Percentiles rank a stretch among this genome's conserved stretches.
These are phyloP conservation scores for Drosophila lini DNA, from an alignment of 1,140 invertebrate species.

Conservation along the genomic window DNA sequence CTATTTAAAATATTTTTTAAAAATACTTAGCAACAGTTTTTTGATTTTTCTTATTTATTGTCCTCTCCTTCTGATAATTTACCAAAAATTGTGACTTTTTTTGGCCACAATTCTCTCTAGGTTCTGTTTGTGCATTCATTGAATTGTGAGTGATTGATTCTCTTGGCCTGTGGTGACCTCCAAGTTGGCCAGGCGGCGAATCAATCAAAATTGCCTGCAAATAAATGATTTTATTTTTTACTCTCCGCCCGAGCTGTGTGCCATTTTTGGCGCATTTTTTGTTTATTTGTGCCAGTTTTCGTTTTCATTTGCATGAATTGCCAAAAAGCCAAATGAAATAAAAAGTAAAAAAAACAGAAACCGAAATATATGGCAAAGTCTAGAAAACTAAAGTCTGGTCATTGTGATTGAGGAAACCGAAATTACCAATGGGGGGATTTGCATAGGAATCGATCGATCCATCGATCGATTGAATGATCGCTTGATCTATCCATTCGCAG, in stretches of 20 bases:
- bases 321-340: conserved; percentile 18
- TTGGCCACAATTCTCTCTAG: neutral
- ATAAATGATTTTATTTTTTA: conserved; percentile 62
- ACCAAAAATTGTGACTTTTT: neutral
- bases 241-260: conserved; percentile 22
- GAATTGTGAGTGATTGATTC: conserved; percentile 72
- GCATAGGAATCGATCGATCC: conserved; percentile 65
- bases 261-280: conserved; percentile 49
- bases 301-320: conserved; percentile 81
- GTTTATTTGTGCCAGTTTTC: conserved; percentile 62
- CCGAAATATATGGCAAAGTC: conserved; percentile 41
- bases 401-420: conserved; percentile 58
- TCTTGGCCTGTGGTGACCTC: conserved; percentile 60
- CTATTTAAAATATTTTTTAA: neutral
- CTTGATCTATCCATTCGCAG: conserved; percentile 17
- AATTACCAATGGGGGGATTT: conserved; percentile 54
- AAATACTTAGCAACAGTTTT: neutral
- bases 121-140: conserved; percentile 32
- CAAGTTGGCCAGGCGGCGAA: conserved; percentile 66
- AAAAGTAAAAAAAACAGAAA: neutral
- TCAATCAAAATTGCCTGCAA: conserved; percentile 73
- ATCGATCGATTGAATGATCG: conserved; percentile 8
- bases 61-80: neutral
- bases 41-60: neutral
- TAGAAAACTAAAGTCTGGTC: conserved; percentile 33